These are phyloP conservation scores for Pachyseris speciosa DNA, from an alignment of 64 coral and sea anemone genomes.

Conservation along the genomic window DNA sequence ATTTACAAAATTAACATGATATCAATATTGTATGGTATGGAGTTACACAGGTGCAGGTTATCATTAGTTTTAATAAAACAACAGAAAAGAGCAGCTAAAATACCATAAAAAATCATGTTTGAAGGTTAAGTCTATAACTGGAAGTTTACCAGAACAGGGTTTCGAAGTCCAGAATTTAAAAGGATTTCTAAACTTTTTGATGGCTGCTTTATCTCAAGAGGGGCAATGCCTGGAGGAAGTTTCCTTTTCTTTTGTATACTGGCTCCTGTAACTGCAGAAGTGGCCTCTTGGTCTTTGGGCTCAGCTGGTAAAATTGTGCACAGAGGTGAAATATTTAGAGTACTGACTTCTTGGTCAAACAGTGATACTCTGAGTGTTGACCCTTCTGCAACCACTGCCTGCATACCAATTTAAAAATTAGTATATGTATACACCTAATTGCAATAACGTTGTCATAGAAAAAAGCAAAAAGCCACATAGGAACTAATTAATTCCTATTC, in stretches of 20 bases:
- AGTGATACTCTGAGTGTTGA: neutral
- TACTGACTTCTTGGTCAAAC: neutral
- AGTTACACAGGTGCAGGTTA: too few relatives aligned
- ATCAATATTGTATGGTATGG: too few relatives aligned
- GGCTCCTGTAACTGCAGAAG: neutral
- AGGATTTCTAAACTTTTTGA: conserved; percentile 51
- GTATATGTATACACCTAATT: too few relatives aligned
- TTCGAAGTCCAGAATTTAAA: conserved; percentile 42
- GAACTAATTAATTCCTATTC: too few relatives aligned
- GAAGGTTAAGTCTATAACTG: too few relatives aligned
- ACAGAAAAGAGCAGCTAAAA: too few relatives aligned
- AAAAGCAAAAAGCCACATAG: too few relatives aligned
- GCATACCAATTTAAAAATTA: too few relatives aligned
- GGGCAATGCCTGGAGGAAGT: conserved; percentile 25
- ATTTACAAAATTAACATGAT: too few relatives aligned
- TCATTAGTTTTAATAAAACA: too few relatives aligned
- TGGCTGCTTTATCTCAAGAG: conserved; percentile 35
- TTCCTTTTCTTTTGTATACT: neutral
- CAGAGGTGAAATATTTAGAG: neutral
- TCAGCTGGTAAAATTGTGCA: conserved; percentile 26
- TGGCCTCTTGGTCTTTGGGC: neutral
- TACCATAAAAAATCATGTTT: too few relatives aligned
- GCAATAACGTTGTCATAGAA: too few relatives aligned
- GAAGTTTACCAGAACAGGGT: conserved; percentile 13
- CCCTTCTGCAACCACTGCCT: neutral